Evolutionary conservation across 2,888 invertebrate genomes (phyloP).

Genomic region (Suillia variegata): DNA sequence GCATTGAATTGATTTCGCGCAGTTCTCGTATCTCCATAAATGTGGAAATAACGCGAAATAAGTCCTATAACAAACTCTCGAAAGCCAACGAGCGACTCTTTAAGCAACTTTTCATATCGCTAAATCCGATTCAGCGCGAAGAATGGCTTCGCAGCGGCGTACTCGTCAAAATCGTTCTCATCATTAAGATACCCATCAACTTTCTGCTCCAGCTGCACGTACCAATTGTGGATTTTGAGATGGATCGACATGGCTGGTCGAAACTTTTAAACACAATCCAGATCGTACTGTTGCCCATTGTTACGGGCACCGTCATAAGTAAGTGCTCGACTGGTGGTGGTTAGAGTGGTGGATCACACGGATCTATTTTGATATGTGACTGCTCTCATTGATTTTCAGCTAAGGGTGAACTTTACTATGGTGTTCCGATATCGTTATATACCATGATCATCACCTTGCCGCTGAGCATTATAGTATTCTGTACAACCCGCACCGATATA

Average conservation of each 20-base stretch:
- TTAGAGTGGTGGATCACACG: background rate
- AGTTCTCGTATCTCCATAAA: slow-evolving; percentile 19
- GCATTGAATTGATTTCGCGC: slow-evolving; percentile 28
- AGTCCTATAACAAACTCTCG: slow-evolving; percentile 15
- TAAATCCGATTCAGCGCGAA: slow-evolving; percentile 27
- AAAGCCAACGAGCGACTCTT: slow-evolving; percentile 24
- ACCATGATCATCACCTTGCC: background rate
- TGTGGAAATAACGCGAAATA: slow-evolving; percentile 21
- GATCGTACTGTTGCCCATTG: slow-evolving; percentile 20
- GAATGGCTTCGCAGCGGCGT: slow-evolving; percentile 4
- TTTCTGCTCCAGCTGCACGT: slow-evolving; percentile 63
- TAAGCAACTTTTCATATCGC: slow-evolving; percentile 28
- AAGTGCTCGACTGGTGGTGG: too few relatives aligned
- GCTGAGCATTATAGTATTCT: background rate
- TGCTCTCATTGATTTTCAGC: too few relatives aligned
- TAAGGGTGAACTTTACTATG: too few relatives aligned
- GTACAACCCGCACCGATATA: slow-evolving; percentile 24
- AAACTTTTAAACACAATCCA: slow-evolving; percentile 40
- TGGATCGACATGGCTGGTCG: slow-evolving; percentile 39
- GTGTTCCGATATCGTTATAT: too few relatives aligned
- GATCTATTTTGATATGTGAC: too few relatives aligned
- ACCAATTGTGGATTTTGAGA: slow-evolving; percentile 37
- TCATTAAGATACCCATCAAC: slow-evolving; percentile 63
- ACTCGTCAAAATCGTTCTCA: background rate
- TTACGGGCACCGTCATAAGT: too few relatives aligned